Evolutionary conservation across 2,797 vertebrate species (phyloP).

Genomic region (Ceyx erithaca): DNA sequence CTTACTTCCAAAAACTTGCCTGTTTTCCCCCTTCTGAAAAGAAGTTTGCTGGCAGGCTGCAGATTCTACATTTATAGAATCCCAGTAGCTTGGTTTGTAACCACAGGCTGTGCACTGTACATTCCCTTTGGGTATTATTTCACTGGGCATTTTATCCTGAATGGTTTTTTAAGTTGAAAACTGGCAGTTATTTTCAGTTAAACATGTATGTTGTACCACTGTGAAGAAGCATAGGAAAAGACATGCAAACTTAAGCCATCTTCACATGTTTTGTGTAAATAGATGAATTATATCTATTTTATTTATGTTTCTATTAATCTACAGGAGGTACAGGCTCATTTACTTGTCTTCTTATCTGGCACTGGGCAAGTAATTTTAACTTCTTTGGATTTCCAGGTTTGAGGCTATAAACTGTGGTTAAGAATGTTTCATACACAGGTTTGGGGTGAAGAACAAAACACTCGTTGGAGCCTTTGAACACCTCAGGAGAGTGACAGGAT

Average conservation of each 20-base stretch:
- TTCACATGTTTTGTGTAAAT: constrained; percentile 5
- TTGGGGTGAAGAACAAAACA: not conserved
- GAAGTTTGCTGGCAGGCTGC: not conserved
- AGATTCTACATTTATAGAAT: not conserved
- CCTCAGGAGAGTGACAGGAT: not conserved
- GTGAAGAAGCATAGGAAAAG: not conserved
- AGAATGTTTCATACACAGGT: not conserved
- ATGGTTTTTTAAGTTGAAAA: constrained; percentile 27
- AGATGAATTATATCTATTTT: not conserved
- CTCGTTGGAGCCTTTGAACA: not conserved
- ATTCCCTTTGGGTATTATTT: not conserved
- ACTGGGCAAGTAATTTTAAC: not conserved
- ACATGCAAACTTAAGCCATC: not conserved
- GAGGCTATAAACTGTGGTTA: not conserved
- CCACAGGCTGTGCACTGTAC: not conserved
- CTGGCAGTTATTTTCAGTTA: constrained; percentile 32
- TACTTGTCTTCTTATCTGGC: not conserved
- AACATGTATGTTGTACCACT: not conserved
- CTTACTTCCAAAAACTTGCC: not conserved
- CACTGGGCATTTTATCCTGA: not conserved
- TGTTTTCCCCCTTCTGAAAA: not conserved
- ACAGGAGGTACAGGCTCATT: not conserved
- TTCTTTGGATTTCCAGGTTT: not conserved
- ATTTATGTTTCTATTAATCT: not conserved
- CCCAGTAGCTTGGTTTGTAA: constrained; percentile 16